phyloP scores from a whole-genome alignment of 2,797 vertebrate species.

The Mormyrops boulengeri region DNA sequence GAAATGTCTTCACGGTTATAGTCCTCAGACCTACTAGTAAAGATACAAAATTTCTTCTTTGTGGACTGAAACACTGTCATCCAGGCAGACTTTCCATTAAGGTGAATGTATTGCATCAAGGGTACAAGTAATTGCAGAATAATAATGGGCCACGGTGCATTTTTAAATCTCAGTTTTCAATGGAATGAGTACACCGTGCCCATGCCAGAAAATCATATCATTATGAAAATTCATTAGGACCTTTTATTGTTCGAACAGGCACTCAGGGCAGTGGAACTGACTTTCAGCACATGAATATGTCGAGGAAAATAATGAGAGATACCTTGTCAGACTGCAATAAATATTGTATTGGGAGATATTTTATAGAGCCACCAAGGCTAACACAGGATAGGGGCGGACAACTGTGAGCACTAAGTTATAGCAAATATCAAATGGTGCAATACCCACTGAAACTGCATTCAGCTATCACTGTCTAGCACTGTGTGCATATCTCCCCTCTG shows the following conservation, averaged over 20 bases:
- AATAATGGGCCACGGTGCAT: neutral
- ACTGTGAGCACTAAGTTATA: neutral
- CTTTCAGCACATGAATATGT: neutral
- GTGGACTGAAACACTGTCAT: neutral
- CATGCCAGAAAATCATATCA: neutral
- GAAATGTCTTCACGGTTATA: neutral
- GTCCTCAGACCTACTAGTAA: neutral
- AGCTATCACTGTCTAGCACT: neutral
- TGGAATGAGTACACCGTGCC: neutral
- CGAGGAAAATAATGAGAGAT: neutral
- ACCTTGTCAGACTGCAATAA: neutral
- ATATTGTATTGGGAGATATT: neutral
- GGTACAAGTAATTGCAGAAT: neutral
- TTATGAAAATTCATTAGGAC: neutral
- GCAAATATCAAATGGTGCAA: neutral
- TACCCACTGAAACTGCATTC: neutral
- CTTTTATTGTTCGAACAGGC: constrained; percentile 5
- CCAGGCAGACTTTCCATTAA: neutral
- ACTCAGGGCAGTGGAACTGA: neutral
- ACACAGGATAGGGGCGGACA: neutral
- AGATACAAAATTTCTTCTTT: neutral
- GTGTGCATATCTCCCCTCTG: neutral
- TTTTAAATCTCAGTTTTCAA: neutral
- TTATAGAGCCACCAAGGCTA: neutral
- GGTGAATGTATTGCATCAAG: neutral